Conservation (phyloP, 2,113 vertebrate species). For the Dipodomys ordii region DNA sequence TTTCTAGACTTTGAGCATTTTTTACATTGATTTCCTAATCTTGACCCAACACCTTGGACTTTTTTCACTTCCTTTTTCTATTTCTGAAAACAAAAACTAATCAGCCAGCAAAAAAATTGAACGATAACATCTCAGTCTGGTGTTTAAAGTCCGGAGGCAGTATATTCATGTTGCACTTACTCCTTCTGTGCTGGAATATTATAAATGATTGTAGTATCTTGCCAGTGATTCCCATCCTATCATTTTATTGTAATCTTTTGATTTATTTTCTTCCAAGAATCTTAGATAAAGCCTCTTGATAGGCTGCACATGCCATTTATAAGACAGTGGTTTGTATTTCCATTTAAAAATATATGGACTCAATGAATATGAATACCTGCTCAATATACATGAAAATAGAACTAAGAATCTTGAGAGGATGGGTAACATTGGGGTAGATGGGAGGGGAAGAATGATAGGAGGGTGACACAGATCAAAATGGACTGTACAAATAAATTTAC, state of each 20-base stretch:
- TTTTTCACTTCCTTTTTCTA: background rate
- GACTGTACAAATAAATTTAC: too few relatives aligned
- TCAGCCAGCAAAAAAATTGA: too few relatives aligned
- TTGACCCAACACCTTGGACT: background rate
- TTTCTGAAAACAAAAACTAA: too few relatives aligned
- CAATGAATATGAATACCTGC: too few relatives aligned
- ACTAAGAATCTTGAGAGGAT: too few relatives aligned
- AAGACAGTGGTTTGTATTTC: background rate
- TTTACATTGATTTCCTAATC: conserved; percentile 41
- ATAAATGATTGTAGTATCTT: too few relatives aligned
- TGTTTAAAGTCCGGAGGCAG: background rate
- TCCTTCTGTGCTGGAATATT: background rate
- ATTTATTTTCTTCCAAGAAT: background rate
- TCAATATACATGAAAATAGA: too few relatives aligned
- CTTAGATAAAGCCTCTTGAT: background rate
- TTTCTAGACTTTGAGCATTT: conserved; percentile 30
- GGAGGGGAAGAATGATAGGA: too few relatives aligned
- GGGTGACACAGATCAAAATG: too few relatives aligned
- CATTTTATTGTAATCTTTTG: conserved; percentile 25
- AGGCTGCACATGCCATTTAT: background rate
- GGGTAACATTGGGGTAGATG: too few relatives aligned
- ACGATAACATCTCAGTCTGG: background rate
- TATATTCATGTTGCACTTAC: background rate
- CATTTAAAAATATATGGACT: background rate
- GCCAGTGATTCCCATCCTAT: background rate